Conservation (phyloP, 2,888 invertebrate species). For the Sceliomorpha sp. region DNA sequence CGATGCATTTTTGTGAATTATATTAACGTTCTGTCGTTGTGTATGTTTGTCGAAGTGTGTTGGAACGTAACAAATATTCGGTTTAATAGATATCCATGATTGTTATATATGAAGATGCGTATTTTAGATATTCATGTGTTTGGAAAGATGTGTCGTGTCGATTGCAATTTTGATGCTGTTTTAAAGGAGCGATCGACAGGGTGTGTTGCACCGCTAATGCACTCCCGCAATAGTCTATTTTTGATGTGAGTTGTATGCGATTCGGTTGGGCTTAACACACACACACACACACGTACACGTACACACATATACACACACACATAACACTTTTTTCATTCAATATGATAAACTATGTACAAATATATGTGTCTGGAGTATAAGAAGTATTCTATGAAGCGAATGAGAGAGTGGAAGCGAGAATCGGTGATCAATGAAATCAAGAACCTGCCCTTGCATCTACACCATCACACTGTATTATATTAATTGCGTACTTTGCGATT, state of each 20-base stretch:
- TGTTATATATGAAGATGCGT: too few species aligned
- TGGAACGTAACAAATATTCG: too few species aligned
- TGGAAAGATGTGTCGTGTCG: too few species aligned
- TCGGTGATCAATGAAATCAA: conserved; percentile 30
- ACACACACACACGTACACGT: too few species aligned
- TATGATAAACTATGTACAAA: conserved; percentile 77
- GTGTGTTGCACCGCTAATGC: conserved; percentile 69
- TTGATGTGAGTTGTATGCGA: conserved; percentile 76
- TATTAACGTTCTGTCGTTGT: too few species aligned
- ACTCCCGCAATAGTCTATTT: conserved; percentile 79
- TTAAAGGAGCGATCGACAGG: conserved; percentile 65
- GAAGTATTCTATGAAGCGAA: conserved; percentile 69
- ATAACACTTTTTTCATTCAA: conserved; percentile 72
- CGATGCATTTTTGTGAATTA: too few species aligned
- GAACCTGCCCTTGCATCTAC: conserved; percentile 11
- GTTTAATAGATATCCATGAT: too few species aligned
- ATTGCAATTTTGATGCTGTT: conserved; percentile 34
- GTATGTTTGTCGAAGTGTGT: too few species aligned
- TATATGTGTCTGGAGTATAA: conserved; percentile 71
- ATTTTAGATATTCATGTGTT: too few species aligned
- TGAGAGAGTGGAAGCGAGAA: conserved; percentile 38
- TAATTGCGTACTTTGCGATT: not conserved
- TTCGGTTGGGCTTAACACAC: conserved; percentile 69
- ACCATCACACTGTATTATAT: not conserved
- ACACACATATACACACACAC: conserved; percentile 61